Conservation (phyloP, 2,888 invertebrate genomes). For the Tipula unca region DNA sequence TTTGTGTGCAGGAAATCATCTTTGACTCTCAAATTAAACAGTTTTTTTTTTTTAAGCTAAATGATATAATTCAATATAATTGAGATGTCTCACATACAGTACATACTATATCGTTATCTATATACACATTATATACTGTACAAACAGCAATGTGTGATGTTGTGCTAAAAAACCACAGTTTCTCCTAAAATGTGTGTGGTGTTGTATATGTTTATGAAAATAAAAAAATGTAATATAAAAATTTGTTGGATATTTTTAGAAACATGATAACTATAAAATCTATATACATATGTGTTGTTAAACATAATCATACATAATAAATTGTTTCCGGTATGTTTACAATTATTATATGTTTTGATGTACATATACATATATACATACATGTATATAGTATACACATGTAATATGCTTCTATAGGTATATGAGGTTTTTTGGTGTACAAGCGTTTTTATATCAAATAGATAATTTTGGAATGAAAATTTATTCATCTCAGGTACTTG, state of each 20-base stretch:
- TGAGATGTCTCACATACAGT: background rate
- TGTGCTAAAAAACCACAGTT: background rate
- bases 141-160: background rate
- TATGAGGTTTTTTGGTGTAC: background rate
- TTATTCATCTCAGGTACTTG: background rate
- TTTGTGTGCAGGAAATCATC: background rate
- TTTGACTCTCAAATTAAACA: background rate
- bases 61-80: background rate
- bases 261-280: background rate
- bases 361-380: background rate
- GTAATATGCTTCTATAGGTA: background rate
- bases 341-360: constrained; percentile 8
- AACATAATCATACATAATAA: constrained; percentile 14
- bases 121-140: background rate
- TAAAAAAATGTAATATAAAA: background rate
- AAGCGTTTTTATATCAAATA: background rate
- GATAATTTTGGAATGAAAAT: background rate
- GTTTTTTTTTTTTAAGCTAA: background rate
- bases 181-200: background rate
- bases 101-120: background rate
- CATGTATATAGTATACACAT: too few relatives aligned
- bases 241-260: background rate
- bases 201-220: background rate
- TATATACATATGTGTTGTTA: too few relatives aligned
- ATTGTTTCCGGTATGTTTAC: background rate